Conservation (phyloP, 2,888 invertebrate genomes). For the Stenoptilia bipunctidactyla region DNA sequence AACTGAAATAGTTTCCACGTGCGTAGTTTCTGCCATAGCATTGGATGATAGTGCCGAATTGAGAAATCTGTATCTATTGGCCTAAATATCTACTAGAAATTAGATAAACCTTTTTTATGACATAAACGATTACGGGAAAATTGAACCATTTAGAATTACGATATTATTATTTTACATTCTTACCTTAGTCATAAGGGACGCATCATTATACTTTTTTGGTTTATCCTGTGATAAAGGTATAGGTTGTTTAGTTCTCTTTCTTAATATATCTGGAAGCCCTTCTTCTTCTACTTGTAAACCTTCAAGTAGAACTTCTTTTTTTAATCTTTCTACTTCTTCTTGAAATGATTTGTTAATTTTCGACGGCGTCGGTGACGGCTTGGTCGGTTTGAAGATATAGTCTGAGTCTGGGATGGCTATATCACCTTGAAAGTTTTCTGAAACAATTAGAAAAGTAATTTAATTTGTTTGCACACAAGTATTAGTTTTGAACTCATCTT, state of each 20-base stretch:
- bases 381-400: slow-evolving; percentile 38
- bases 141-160: slow-evolving; percentile 6
- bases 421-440: slow-evolving; percentile 87
- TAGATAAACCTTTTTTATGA: too few species aligned
- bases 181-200: slow-evolving; percentile 53
- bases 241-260: slow-evolving; percentile 80
- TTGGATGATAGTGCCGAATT: too few species aligned
- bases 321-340: slow-evolving; percentile 84
- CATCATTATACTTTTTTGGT: slow-evolving; percentile 63
- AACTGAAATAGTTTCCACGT: too few species aligned
- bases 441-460: slow-evolving; percentile 34
- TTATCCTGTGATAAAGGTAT: slow-evolving; percentile 51
- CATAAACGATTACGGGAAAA: too few species aligned
- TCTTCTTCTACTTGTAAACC: slow-evolving; percentile 89
- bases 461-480: too few species aligned
- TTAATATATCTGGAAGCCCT: slow-evolving; percentile 80
- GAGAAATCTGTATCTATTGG: too few species aligned
- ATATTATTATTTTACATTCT: slow-evolving; percentile 6
- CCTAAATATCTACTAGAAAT: too few species aligned
- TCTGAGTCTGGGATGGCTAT: slow-evolving; percentile 80
- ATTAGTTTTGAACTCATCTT: too few species aligned
- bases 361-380: slow-evolving; percentile 37
- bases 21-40: too few species aligned
- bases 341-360: slow-evolving; percentile 77
- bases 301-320: slow-evolving; percentile 84